Conservation (phyloP, 2,797 vertebrate species). For the Periophthalmus magnuspinnatus region DNA sequence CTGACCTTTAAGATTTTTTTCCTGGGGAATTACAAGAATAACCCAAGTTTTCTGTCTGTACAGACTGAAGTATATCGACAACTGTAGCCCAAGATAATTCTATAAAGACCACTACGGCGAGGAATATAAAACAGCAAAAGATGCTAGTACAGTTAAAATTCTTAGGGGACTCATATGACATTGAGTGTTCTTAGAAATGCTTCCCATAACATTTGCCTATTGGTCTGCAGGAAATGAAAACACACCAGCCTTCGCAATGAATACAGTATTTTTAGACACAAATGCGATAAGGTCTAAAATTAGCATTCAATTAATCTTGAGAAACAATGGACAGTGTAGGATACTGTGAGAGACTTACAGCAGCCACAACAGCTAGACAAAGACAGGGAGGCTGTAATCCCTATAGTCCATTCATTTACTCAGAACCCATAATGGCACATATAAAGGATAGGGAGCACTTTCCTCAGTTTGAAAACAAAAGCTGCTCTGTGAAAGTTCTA, state of each 20-base stretch:
- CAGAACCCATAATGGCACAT: slow-evolving; percentile 65
- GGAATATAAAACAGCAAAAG: slow-evolving; percentile 17
- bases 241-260: slow-evolving; percentile 61
- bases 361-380: slow-evolving; percentile 53
- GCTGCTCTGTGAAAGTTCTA: slow-evolving; percentile 62
- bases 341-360: slow-evolving; percentile 54
- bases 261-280: slow-evolving; percentile 54
- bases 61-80: neutral
- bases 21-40: slow-evolving; percentile 36
- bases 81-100: too few relatives aligned
- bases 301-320: slow-evolving; percentile 72
- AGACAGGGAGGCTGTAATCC: slow-evolving; percentile 60
- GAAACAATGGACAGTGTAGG: slow-evolving; percentile 65
- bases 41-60: slow-evolving; percentile 40
- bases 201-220: slow-evolving; percentile 58
- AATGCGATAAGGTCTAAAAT: slow-evolving; percentile 66
- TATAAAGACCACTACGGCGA: too few relatives aligned
- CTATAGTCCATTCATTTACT: slow-evolving; percentile 69
- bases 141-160: slow-evolving; percentile 46
- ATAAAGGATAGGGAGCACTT: slow-evolving; percentile 60
- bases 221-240: slow-evolving; percentile 59
- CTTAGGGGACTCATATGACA: slow-evolving; percentile 49
- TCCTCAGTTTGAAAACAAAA: slow-evolving; percentile 64
- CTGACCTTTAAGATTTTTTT: slow-evolving; percentile 43
- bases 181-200: slow-evolving; percentile 59